Evolutionary conservation across 1,140 invertebrate genomes (phyloP), one percentile per base, ranked within the genome.

Genomic region (Pararge aegeria): DNA sequence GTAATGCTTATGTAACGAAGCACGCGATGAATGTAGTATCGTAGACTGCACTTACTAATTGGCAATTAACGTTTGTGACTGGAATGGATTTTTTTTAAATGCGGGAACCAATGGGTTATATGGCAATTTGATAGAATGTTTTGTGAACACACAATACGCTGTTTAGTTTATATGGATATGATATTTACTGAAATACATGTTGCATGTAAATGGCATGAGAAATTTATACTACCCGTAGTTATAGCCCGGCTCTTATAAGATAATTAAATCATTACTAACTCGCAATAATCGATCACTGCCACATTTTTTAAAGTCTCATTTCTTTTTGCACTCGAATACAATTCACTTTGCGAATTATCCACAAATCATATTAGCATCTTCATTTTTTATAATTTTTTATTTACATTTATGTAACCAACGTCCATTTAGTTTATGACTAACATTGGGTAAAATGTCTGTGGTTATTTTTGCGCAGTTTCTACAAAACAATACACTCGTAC

Each of bases 1-100:
- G 96, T 96, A 94, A 88, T 68, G 78, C 83, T 85, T 89, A 78
- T 83, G 57, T 82, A 84, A 87, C 69, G 72, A 78, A 77, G 77
- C 80, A 89, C 83, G 80, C 78, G 70, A 70, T 75, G 73, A 73
- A 61, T 78, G 80, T 86, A 86, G 80, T 73, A 70, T 55, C 66
- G 66, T 87, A 88, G 83, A 74, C 73, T 79, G 87, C 87, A 89
- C 87, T 77, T 83, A 89, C 87, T 89, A 89, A 87, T 83, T 79
- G 77, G 75, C 77, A 64, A 76, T 79, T 83, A 85, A 79, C 67
- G 70, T 80, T 77, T 76, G 70, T 65, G 70, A 81, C 76, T 75
- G 71, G 66, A 74, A 70, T 74, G 70, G 68, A 70, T 67, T 56
- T 66, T 50, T 50, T 16, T 4, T 29, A 50, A 61, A 42, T 19